Conservation (phyloP, 2,888 invertebrate genomes). For the Congeria kusceri region DNA sequence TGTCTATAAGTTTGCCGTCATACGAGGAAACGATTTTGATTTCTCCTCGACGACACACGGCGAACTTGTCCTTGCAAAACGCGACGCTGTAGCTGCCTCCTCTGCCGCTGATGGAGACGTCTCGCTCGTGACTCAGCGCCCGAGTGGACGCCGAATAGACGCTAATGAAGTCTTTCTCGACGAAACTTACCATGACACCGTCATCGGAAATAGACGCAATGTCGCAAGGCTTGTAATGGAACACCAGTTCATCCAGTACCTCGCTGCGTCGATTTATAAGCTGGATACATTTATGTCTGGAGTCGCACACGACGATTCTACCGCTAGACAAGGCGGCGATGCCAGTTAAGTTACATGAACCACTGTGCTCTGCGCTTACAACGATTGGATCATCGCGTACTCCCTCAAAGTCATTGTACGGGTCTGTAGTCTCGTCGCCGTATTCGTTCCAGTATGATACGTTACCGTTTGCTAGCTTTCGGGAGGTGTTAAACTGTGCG, state of each 20-base stretch:
- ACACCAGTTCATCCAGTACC: slow-evolving; percentile 49
- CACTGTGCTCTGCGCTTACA: slow-evolving; percentile 42
- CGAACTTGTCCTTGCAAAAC: slow-evolving; percentile 45
- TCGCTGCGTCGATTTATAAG: slow-evolving; percentile 48
- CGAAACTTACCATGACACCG: slow-evolving; percentile 51
- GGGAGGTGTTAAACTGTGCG: slow-evolving; percentile 16
- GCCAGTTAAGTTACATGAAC: slow-evolving; percentile 54
- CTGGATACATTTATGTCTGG: slow-evolving; percentile 57
- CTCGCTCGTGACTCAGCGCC: slow-evolving; percentile 37
- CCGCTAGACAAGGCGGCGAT: slow-evolving; percentile 51
- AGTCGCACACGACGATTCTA: slow-evolving; percentile 50
- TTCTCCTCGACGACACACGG: slow-evolving; percentile 59
- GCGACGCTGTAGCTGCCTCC: slow-evolving; percentile 59
- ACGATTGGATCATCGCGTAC: slow-evolving; percentile 30
- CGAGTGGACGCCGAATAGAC: slow-evolving; percentile 32
- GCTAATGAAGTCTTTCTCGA: slow-evolving; percentile 60
- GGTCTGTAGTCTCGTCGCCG: neutral
- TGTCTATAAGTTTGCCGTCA: slow-evolving; percentile 31
- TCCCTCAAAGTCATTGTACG: slow-evolving; percentile 17
- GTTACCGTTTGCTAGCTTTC: neutral
- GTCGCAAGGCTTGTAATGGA: slow-evolving; percentile 52
- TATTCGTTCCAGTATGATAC: neutral
- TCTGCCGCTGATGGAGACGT: slow-evolving; percentile 50
- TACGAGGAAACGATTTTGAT: slow-evolving; percentile 48
- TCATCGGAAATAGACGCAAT: slow-evolving; percentile 50